Evolutionary conservation across 2,113 vertebrate genomes (phyloP).

Genomic region (Lamprologus ornatipinnis): DNA sequence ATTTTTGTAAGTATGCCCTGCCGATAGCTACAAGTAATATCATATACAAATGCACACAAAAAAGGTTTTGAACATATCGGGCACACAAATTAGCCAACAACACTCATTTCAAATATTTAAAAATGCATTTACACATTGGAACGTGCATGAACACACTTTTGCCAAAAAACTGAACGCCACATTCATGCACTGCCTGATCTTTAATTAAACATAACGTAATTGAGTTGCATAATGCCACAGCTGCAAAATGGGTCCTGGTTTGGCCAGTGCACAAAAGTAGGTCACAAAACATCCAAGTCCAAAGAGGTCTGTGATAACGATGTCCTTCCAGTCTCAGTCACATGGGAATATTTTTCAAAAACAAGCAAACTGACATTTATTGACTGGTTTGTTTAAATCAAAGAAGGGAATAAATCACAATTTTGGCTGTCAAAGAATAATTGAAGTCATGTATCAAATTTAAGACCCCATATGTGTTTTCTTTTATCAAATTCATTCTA

Average conservation of each 20-base stretch:
- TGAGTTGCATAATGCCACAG: background rate
- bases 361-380: background rate
- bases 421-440: background rate
- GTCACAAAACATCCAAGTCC: background rate
- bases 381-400: background rate
- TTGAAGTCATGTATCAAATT: background rate
- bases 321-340: background rate
- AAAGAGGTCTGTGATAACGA: background rate
- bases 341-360: background rate
- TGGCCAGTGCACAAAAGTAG: background rate
- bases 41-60: background rate
- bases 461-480: background rate
- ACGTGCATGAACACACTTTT: background rate
- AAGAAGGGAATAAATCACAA: background rate
- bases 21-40: background rate
- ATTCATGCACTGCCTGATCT: background rate
- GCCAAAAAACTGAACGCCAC: background rate
- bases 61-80: background rate
- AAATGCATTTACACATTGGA: background rate
- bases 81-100: background rate
- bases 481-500: background rate
- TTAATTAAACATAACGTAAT: conserved; percentile 11
- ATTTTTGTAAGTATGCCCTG: background rate
- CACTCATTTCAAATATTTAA: background rate
- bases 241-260: background rate